phyloP scores from a whole-genome alignment of 2,797 vertebrate genomes.

The Todus mexicanus region DNA sequence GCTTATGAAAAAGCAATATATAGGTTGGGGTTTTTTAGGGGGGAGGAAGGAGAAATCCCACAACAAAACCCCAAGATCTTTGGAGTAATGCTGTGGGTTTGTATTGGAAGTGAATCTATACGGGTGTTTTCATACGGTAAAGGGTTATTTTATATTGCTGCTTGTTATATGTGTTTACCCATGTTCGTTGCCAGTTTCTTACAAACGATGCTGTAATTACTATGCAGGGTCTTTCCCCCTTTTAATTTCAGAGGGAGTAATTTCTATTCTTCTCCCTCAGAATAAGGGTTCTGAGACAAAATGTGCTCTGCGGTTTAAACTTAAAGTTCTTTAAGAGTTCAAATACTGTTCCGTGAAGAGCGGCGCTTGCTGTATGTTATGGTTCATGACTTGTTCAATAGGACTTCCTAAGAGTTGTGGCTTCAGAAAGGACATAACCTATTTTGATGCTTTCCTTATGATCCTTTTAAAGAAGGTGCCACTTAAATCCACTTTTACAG shows the following conservation, averaged over 20 bases:
- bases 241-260: neutral
- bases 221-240: neutral
- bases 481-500: neutral
- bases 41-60: too few relatives aligned
- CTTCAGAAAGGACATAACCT: neutral
- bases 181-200: neutral
- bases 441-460: neutral
- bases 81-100: neutral
- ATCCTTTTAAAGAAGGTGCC: neutral
- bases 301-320: too few relatives aligned
- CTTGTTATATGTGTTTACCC: neutral
- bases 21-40: fast-evolving
- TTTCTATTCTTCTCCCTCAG: neutral
- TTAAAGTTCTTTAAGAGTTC: too few relatives aligned
- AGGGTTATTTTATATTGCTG: neutral
- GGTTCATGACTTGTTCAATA: neutral
- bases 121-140: neutral
- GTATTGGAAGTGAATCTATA: neutral
- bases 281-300: neutral
- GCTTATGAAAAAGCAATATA: neutral
- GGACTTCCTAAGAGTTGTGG: neutral
- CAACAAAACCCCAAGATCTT: neutral
- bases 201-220: neutral
- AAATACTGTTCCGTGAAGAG: neutral
- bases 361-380: neutral